Evolutionary conservation across 2,797 vertebrate species (phyloP).

Genomic region (Artibeus jamaicensis): DNA sequence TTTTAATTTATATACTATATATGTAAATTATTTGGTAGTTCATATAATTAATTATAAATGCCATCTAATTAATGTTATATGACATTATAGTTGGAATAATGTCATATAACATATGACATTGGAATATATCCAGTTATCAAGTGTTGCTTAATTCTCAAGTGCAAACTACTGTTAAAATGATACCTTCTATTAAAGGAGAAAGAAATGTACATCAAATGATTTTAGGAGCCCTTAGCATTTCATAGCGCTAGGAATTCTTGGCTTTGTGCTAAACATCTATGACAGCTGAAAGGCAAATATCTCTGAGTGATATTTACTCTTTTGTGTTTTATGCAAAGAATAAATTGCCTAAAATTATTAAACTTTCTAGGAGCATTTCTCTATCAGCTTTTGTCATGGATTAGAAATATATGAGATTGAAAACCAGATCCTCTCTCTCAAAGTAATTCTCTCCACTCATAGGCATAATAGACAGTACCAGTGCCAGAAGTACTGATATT

Average conservation of each 20-base stretch:
- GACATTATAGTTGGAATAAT: background rate
- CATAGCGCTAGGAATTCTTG: background rate
- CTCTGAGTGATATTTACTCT: background rate
- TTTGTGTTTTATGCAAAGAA: background rate
- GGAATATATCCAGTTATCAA: background rate
- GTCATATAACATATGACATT: no score
- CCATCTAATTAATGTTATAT: background rate
- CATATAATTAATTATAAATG: background rate
- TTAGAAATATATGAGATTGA: background rate
- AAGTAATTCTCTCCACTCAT: background rate
- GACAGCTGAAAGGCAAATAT: background rate
- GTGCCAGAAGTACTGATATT: background rate
- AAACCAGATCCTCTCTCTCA: background rate
- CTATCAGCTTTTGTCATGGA: background rate
- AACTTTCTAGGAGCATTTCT: background rate
- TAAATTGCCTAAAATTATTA: background rate
- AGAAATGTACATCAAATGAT: background rate
- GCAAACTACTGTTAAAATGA: constrained; percentile 38
- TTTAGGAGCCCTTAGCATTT: background rate
- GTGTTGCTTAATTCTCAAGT: background rate
- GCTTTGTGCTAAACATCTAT: background rate
- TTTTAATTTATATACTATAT: background rate
- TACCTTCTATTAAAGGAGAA: constrained; percentile 3
- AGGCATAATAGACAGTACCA: background rate
- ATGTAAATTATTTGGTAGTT: background rate